Percentiles rank a stretch among this genome's conserved stretches.
Conservation (phyloP, 1,140 invertebrate genomes). For the Megathymus violae region DNA sequence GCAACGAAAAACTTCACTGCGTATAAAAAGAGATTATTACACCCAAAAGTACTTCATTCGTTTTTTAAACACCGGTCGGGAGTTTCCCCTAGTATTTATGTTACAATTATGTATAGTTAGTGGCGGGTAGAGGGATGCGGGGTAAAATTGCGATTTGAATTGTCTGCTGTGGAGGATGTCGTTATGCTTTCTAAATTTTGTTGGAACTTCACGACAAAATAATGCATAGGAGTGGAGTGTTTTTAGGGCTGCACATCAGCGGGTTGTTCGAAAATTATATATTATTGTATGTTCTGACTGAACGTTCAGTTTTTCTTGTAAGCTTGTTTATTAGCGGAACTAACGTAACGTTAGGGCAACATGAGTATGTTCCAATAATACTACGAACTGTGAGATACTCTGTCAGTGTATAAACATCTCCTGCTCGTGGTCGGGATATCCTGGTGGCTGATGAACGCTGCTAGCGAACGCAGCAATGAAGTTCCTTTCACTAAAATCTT, state of each 20-base stretch:
- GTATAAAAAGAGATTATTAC: constrained; percentile 24
- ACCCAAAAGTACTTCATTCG: constrained; percentile 26
- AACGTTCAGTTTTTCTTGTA: no score
- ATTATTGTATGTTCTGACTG: no score
- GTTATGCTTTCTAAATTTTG: constrained; percentile 3
- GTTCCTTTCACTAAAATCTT: no score
- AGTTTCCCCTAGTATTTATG: constrained; percentile 16
- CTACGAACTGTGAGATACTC: no score
- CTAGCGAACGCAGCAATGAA: no score
- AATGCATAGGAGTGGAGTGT: neutral
- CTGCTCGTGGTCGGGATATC: no score
- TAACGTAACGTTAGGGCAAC: no score
- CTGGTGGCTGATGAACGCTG: no score
- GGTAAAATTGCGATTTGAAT: constrained; percentile 3
- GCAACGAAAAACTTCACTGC: constrained; percentile 24
- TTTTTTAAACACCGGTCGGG: constrained; percentile 23
- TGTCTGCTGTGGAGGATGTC: neutral
- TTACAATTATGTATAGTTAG: constrained; percentile 25
- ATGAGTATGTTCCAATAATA: no score
- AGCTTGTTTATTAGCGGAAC: no score
- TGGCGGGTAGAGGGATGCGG: neutral
- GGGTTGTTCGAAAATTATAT: no score
- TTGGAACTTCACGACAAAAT: neutral
- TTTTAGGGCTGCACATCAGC: neutral
- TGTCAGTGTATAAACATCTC: no score